phyloP scores from a whole-genome alignment of 2,113 vertebrate species.

The Petrocephalus microphthalmus region DNA sequence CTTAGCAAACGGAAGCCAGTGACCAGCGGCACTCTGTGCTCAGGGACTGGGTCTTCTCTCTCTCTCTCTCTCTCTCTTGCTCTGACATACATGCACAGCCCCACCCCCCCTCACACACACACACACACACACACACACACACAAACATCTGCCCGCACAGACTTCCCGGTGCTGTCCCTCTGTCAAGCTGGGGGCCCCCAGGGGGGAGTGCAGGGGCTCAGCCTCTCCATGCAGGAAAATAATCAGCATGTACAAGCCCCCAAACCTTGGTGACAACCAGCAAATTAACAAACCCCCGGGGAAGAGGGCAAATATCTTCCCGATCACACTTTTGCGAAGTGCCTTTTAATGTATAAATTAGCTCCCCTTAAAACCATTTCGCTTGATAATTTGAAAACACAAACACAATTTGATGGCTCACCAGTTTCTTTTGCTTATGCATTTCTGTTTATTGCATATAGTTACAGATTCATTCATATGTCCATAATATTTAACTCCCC shows the following conservation, averaged over 20 bases:
- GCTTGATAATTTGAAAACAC: neutral
- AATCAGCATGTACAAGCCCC: conserved; percentile 42
- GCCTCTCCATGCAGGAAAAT: conserved; percentile 56
- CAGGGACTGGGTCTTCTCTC: conserved; percentile 44
- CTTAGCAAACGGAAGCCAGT: conserved; percentile 66
- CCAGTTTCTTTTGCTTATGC: neutral
- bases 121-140: conserved; percentile 25
- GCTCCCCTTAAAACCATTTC: neutral
- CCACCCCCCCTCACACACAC: conserved; percentile 23
- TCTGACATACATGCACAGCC: neutral
- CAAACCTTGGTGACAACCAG: conserved; percentile 45
- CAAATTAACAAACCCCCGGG: conserved; percentile 49
- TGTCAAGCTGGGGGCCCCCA: conserved; percentile 62
- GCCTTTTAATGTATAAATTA: neutral
- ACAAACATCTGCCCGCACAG: conserved; percentile 28
- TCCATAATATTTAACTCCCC: neutral
- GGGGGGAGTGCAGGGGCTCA: conserved; percentile 40
- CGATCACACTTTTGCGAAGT: conserved; percentile 16
- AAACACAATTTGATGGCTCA: neutral
- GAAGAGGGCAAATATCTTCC: conserved; percentile 33
- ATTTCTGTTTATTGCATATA: neutral
- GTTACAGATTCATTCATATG: neutral
- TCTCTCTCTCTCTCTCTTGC: conserved; percentile 27
- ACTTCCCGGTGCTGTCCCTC: conserved; percentile 48
- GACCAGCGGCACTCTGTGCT: conserved; percentile 43